Base-by-base conservation (phyloP, 2,113 vertebrate species). In the Arvicanthis niloticus region DNA sequence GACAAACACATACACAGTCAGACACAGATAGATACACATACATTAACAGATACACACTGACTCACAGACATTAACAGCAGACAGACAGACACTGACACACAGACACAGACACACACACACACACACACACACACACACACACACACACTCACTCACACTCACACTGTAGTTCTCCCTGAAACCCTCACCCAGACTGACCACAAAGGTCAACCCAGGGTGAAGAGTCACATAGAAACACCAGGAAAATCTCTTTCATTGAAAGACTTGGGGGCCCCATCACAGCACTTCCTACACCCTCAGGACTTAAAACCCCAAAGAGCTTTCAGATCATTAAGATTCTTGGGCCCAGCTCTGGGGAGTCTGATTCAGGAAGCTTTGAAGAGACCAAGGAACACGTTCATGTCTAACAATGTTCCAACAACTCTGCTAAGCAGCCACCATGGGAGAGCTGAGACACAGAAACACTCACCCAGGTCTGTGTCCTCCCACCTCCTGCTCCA, bases 401-500 rank as follows among this genome's bases (percentile, higher is more conserved):
- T 56, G 68, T 85, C 60, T 24, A 89, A 75, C 29, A 53, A 10
- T 19, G 6, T 21, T 53, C 17, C 34, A 80, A 4, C 2, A 4
- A 37, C 42, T 37, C 42, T 15, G 8, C 6, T 12, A 37, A 16
- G n/a, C 53, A 48, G 42, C 5, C 8, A 13, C 48, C 16, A 34
- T 17, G 19, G 91, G 24, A 70, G 17, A 15, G 72, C 56, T 3
- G 10, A 19, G 37, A 40, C 19, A 31, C 45, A 3, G 6, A 86
- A 81, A 67, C 51, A 24, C 7, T 60, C 0, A 2, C 2, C 3
- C 2, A 15, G 21, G 22, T 42, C 51, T 7, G 3, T 16, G 11
- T 48, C 11, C 4, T 42, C 10, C 37, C 89, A 26, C 5, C 67
- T 3, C 22, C 1, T 3, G 0, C 1, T 13, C 56, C 0, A 19